phyloP scores from a whole-genome alignment of 2,888 invertebrate species.

The Tenthredo amoena region DNA sequence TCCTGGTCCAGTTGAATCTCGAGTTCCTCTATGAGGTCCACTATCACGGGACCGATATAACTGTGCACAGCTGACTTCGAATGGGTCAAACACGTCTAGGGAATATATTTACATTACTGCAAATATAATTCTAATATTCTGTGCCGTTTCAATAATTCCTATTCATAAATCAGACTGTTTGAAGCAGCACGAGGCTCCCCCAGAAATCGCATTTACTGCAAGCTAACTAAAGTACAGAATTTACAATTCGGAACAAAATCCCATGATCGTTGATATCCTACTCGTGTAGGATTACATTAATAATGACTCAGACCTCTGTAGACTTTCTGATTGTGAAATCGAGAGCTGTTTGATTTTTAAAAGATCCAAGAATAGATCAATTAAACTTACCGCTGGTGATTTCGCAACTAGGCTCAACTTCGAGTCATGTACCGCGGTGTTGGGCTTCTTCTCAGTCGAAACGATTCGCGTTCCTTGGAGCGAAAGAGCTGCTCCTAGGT shows the following conservation, averaged over 20 bases:
- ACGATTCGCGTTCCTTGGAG: constrained; percentile 84
- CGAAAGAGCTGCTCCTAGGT: constrained; percentile 86
- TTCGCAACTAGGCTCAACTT: constrained; percentile 72
- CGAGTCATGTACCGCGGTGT: constrained; percentile 77
- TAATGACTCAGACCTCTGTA: neutral
- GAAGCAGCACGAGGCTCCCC: neutral
- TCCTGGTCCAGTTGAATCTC: constrained; percentile 79
- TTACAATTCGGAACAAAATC: neutral
- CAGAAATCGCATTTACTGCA: neutral
- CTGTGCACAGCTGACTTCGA: constrained; percentile 70
- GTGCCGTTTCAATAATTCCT: neutral
- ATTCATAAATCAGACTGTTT: neutral
- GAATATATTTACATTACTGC: neutral
- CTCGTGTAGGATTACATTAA: neutral
- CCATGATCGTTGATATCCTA: neutral
- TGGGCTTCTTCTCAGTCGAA: constrained; percentile 73
- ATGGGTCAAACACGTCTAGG: constrained; percentile 68
- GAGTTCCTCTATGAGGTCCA: constrained; percentile 84
- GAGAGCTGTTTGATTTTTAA: neutral
- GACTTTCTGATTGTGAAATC: neutral
- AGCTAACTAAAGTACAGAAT: neutral
- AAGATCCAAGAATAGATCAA: neutral
- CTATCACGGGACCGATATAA: constrained; percentile 84
- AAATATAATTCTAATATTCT: neutral
- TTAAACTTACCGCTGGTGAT: constrained; percentile 64